Percentiles rank a stretch among this genome's conserved stretches.
These are phyloP conservation scores for Erinaceus europaeus DNA, from an alignment of 2,113 vertebrate genomes.

Conservation along the genomic window DNA sequence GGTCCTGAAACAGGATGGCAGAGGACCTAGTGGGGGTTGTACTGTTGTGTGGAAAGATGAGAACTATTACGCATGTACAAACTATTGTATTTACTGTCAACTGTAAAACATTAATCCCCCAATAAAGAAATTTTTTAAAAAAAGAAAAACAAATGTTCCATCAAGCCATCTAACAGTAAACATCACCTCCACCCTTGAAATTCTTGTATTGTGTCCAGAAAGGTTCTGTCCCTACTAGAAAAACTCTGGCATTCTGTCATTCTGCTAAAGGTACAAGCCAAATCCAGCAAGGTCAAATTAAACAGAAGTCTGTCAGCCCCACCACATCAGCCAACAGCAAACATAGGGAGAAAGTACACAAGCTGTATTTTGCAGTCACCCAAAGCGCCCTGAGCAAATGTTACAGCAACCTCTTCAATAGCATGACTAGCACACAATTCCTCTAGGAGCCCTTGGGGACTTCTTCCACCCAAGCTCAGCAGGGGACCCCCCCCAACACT, in stretches of 20 bases:
- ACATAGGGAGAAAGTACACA: constrained; percentile 1
- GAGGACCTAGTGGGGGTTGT: too few relatives aligned
- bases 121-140: too few relatives aligned
- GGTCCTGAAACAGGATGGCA: too few relatives aligned
- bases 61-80: too few relatives aligned
- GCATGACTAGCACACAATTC: background rate
- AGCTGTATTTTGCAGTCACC: background rate
- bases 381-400: background rate
- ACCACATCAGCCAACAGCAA: background rate
- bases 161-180: background rate
- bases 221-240: background rate
- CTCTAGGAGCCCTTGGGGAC: too few relatives aligned
- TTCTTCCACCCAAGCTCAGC: background rate
- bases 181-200: background rate
- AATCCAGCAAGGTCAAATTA: background rate
- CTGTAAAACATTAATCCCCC: too few relatives aligned
- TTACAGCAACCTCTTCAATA: background rate
- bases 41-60: too few relatives aligned
- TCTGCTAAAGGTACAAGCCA: background rate
- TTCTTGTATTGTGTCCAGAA: background rate
- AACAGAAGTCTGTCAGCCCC: background rate
- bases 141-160: constrained; percentile 13
- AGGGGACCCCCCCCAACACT: background rate
- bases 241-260: background rate
- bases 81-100: too few relatives aligned